phyloP scores from a whole-genome alignment of 2,113 vertebrate genomes.

The Buteo buteo region DNA sequence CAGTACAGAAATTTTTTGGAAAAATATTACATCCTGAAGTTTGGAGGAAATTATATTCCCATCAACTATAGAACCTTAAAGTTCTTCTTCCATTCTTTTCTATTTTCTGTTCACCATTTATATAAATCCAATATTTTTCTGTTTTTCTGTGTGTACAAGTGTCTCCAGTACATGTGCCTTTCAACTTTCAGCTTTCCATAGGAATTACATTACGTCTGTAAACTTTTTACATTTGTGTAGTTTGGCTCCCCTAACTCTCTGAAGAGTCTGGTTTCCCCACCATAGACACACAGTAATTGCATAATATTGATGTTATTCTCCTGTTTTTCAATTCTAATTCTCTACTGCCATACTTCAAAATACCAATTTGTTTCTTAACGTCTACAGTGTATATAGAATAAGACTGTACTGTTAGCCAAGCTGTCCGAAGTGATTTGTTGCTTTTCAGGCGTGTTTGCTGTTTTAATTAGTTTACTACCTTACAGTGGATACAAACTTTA shows the following conservation, averaged over 20 bases:
- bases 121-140: not conserved
- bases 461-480: constrained; percentile 36
- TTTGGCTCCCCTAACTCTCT: not conserved
- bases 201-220: not conserved
- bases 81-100: not conserved
- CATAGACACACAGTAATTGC: not conserved
- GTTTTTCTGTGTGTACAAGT: accelerated
- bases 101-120: not conserved
- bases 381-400: not conserved
- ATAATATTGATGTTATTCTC: not conserved
- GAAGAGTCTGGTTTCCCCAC: not conserved
- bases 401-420: not conserved
- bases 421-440: constrained; percentile 18
- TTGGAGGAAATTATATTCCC: not conserved
- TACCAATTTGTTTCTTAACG: not conserved
- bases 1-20: not conserved
- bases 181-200: not conserved
- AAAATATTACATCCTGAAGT: not conserved
- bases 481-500: not conserved
- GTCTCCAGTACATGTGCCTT: accelerated
- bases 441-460: not conserved
- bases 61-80: not conserved
- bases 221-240: not conserved
- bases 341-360: constrained; percentile 22
- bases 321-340: constrained; percentile 37